Base-by-base conservation (phyloP, 2,113 vertebrate species). In the Pteruthius melanotis region DNA sequence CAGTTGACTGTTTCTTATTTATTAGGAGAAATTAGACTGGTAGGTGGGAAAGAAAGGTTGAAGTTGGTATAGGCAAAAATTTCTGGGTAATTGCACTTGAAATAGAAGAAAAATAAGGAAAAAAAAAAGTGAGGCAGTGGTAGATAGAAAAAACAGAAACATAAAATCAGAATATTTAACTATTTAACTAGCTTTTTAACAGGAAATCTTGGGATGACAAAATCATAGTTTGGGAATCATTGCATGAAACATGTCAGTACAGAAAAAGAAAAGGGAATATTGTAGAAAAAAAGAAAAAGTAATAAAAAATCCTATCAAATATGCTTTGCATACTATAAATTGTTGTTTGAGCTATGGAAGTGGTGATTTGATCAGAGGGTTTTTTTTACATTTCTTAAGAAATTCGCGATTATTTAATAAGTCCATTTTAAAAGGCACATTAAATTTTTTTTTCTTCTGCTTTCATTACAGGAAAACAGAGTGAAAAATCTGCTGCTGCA, bases 331-430 rank as follows among this genome's bases (percentile, higher is more conserved):
- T 54, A 9, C 1, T 64, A 28, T n/a, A 49, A 75, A 35, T 23
- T 42, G 2, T 31, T 57, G 7, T 53, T 82, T 78, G 20, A 63
- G 3, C 20, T 49, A 28, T 19, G 8, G 15, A 78, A 53, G 22
- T 22, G 10, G 7, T 15, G 4, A 22, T 53, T 31, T 23, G 2
- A 2, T 56, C 18, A 37, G 8, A 6, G 1, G 1, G n/a, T n/a
- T 33, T 54, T 23, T 65, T 52, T 22, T 7, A 37, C 1, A 44
- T 74, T 83, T 91, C 3, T 81, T 81, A 20, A 74, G 13, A 80
- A 81, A 44, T 40, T 4, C 0, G 33, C 44, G 2, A 15, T 39
- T 45, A 64, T 56, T 85, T 59, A 54, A 23, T 16, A 60, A 59
- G 8, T 23, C 6, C 1, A 5, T 52, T 76, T 72, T 27, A 68